Conservation (phyloP, 1,140 invertebrate genomes). For the Drosophila takahashii region DNA sequence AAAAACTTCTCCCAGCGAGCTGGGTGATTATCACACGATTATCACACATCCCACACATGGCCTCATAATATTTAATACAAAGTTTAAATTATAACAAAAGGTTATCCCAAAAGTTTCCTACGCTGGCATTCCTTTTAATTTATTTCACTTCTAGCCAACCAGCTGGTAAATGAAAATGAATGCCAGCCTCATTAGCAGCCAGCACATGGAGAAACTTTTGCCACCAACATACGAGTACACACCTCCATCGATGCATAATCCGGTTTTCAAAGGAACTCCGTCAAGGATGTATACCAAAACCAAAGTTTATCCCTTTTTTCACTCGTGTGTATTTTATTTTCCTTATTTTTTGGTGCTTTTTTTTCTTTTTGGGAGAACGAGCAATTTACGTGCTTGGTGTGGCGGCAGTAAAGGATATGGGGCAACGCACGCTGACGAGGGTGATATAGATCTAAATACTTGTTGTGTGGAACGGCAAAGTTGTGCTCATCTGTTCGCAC, state of each 20-base stretch:
- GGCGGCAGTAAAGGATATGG: conserved; percentile 39
- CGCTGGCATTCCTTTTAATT: conserved; percentile 55
- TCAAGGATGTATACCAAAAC: conserved; percentile 43
- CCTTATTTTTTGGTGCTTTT: conserved; percentile 2
- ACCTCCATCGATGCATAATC: conserved; percentile 71
- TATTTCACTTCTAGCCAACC: conserved; percentile 55
- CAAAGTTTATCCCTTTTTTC: conserved; percentile 76
- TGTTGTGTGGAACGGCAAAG: conserved; percentile 56
- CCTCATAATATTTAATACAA: conserved; percentile 46
- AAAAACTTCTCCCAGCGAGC: background rate
- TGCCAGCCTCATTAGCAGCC: conserved; percentile 70
- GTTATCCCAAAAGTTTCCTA: conserved; percentile 26
- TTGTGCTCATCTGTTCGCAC: conserved; percentile 72
- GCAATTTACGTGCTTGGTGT: conserved; percentile 58
- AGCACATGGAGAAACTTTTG: conserved; percentile 71
- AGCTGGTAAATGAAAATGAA: conserved; percentile 72
- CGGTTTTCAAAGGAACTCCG: conserved; percentile 56
- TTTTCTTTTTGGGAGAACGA: conserved; percentile 19
- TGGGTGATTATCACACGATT: conserved; percentile 33
- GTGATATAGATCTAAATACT: conserved; percentile 51
- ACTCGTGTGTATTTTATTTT: conserved; percentile 7
- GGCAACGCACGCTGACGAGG: conserved; percentile 5
- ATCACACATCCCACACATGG: conserved; percentile 30
- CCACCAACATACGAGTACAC: conserved; percentile 9
- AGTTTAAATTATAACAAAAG: conserved; percentile 62